Conservation (phyloP, 1,140 invertebrate genomes). For the Asobara japonica region DNA sequence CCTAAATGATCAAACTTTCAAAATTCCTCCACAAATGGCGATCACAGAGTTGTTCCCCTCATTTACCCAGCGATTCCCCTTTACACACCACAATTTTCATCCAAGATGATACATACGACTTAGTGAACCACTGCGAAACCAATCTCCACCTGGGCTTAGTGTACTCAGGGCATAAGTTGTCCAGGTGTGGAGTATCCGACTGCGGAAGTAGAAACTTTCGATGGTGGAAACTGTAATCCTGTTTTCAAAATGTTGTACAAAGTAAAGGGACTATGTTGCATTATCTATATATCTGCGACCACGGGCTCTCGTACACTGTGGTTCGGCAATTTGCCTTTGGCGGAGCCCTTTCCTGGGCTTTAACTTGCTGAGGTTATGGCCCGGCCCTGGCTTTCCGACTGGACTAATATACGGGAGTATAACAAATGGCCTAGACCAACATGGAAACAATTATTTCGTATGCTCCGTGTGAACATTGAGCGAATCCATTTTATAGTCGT, state of each 20-base stretch:
- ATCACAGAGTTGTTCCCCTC: neutral
- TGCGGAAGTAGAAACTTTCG: constrained; percentile 10
- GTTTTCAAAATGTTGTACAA: constrained; percentile 62
- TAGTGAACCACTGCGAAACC: neutral
- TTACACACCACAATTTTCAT: neutral
- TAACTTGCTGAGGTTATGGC: constrained; percentile 1
- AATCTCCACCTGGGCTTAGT: neutral
- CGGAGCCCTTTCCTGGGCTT: neutral
- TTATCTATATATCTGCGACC: constrained; percentile 57
- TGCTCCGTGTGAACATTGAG: neutral
- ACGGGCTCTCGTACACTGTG: constrained; percentile 45
- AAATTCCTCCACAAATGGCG: too few species aligned
- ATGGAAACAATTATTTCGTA: neutral
- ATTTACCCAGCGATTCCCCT: neutral
- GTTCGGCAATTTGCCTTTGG: constrained; percentile 59
- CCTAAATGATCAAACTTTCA: too few species aligned
- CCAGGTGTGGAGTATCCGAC: neutral
- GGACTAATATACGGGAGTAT: neutral
- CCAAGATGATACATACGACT: neutral
- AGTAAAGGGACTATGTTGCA: constrained; percentile 32
- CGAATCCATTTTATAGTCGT: too few species aligned
- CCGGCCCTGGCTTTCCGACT: neutral
- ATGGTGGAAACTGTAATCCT: constrained; percentile 60
- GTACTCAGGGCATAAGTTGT: neutral
- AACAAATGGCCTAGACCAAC: neutral